Base-by-base conservation (phyloP, 2,113 vertebrate species). In the Erpornis zantholeuca region DNA sequence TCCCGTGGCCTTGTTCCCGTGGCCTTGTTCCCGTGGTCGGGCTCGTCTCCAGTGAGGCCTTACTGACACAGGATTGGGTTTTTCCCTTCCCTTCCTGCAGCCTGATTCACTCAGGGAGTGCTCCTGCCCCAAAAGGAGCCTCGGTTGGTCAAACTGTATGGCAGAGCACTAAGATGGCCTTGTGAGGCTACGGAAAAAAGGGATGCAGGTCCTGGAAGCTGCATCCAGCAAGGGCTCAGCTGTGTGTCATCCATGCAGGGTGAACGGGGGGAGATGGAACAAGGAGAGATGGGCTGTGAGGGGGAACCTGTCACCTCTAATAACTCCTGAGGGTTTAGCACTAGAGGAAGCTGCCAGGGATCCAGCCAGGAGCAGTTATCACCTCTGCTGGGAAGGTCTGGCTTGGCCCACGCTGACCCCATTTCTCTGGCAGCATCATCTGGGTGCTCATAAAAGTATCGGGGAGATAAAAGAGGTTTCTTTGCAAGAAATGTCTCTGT, bases 1-100 rank as follows among this genome's bases (percentile, higher is more conserved):
- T 64, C 61, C 42, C 7, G 4, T 0, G 1, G 27, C 24, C 36
- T 12, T 21, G n/a, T 20, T 64, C 61, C 42, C 7, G 4, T 0
- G 1, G 4, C 28, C 65, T 29, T 21, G n/a, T 20, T 64, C 61
- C 42, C 7, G 4, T 0, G 1, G 27, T 24, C 36, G 11, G 0
- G 12, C 42, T 47, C 11, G 2, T 28, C 59, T 65, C 28, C 53
- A 31, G 3, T 1, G 12, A 6, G 9, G 18, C 29, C 61, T 44
- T 57, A 9, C 0, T 35, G 57, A 36, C 19, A 7, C 8, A 24
- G 16, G 10, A 6, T 11, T 40, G 53, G 36, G 73, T 28, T n/a
- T n/a, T 78, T 52, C 42, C 19, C 5, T 24, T 24, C 8, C 53
- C 28, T 4, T 76, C 5, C 19, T 35, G 12, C 31, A 19, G 47